Conservation (phyloP, 1,140 invertebrate species). For the Mactra quadrangularis region DNA sequence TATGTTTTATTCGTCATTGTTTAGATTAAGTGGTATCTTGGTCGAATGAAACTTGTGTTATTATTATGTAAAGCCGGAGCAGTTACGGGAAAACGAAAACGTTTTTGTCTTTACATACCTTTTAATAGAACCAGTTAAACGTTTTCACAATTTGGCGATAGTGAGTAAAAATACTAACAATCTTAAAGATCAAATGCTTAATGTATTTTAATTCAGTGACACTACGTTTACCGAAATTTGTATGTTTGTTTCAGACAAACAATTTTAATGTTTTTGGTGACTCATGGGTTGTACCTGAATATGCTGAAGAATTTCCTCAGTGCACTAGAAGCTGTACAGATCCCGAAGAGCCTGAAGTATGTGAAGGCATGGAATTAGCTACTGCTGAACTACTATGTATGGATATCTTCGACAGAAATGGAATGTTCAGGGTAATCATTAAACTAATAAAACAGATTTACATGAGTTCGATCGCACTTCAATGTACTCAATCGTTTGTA, state of each 20-base stretch:
- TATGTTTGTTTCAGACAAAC: slow-evolving; percentile 30
- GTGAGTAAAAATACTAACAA: too few species aligned
- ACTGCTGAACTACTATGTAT: slow-evolving; percentile 20
- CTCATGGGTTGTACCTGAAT: slow-evolving; percentile 14
- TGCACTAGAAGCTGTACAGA: slow-evolving; percentile 17
- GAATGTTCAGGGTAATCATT: slow-evolving; percentile 4
- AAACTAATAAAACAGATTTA: slow-evolving; percentile 3
- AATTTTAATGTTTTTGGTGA: slow-evolving; percentile 35
- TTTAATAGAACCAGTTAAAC: too few species aligned
- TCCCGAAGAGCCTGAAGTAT: background rate
- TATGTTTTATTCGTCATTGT: too few species aligned
- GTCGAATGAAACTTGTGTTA: too few species aligned
- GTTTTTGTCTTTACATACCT: too few species aligned
- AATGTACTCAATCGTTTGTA: background rate
- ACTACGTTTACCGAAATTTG: too few species aligned
- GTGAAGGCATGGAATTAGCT: background rate
- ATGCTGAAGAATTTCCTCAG: background rate
- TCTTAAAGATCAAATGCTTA: too few species aligned
- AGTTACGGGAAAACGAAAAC: too few species aligned
- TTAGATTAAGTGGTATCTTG: too few species aligned
- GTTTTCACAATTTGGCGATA: too few species aligned
- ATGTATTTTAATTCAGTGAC: too few species aligned
- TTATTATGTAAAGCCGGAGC: too few species aligned
- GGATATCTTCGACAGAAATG: background rate
- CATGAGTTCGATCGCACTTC: background rate